phyloP scores from a whole-genome alignment of 2,797 vertebrate species.

The Eulemur rubriventer region DNA sequence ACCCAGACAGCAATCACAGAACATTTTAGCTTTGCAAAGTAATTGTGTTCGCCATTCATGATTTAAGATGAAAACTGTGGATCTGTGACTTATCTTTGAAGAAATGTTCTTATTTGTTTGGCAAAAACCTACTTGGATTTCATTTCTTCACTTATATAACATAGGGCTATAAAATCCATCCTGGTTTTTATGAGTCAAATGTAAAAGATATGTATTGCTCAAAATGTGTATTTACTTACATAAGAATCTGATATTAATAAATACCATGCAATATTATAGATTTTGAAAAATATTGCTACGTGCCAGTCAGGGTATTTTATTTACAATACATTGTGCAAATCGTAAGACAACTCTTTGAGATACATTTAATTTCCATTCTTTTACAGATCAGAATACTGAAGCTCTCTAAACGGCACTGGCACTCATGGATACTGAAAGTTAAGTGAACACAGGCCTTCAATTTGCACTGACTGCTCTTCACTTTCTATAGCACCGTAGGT shows the following conservation, averaged over 20 bases:
- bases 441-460: accelerated
- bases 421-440: accelerated
- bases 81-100: not conserved
- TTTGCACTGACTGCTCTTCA: accelerated
- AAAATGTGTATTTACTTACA: not conserved
- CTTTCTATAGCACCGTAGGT: accelerated
- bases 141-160: not conserved
- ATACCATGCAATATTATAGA: not conserved
- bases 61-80: not conserved
- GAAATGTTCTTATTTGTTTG: not conserved
- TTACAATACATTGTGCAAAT: not conserved
- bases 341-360: not conserved
- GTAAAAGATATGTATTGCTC: not conserved
- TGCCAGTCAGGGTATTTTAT: not conserved
- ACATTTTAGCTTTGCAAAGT: not conserved
- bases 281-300: not conserved
- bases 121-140: not conserved
- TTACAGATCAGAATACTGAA: not conserved
- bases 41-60: not conserved
- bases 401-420: accelerated
- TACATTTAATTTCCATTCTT: not conserved
- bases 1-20: not conserved
- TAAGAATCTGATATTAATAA: conserved; percentile 12
- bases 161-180: not conserved
- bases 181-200: not conserved